Conservation (phyloP, 35 echinoderm and acorn worm species). For the Lytechinus pictus region DNA sequence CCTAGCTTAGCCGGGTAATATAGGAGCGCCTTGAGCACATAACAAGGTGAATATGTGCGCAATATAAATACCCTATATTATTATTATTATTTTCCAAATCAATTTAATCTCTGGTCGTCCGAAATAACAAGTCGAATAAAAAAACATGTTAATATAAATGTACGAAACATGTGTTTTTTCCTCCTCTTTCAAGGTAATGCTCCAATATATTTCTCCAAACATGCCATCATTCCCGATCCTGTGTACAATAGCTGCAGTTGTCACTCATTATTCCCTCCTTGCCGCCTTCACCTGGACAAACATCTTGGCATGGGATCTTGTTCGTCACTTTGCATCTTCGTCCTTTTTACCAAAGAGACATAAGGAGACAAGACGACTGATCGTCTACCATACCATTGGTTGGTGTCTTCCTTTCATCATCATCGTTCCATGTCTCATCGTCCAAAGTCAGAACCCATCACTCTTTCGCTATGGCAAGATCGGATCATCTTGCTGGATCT, state of each 20-base stretch:
- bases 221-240: background rate
- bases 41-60: too few species aligned
- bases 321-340: background rate
- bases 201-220: background rate
- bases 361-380: background rate
- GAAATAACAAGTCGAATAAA: too few species aligned
- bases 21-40: too few species aligned
- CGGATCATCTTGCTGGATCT: conserved; percentile 15
- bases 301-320: conserved; percentile 28
- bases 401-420: conserved; percentile 24
- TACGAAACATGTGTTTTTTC: too few species aligned
- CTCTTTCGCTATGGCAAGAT: background rate
- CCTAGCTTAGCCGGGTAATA: too few species aligned
- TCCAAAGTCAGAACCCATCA: background rate
- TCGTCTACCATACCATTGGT: background rate
- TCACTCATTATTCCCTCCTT: conserved; percentile 22
- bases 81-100: too few species aligned
- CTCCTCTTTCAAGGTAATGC: background rate
- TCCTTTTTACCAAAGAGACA: background rate
- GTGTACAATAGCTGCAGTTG: background rate
- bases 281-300: conserved; percentile 21
- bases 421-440: background rate
- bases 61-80: too few species aligned
- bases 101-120: too few species aligned
- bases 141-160: too few species aligned